Conservation (phyloP, 2,888 invertebrate genomes). For the Unio pictorum region DNA sequence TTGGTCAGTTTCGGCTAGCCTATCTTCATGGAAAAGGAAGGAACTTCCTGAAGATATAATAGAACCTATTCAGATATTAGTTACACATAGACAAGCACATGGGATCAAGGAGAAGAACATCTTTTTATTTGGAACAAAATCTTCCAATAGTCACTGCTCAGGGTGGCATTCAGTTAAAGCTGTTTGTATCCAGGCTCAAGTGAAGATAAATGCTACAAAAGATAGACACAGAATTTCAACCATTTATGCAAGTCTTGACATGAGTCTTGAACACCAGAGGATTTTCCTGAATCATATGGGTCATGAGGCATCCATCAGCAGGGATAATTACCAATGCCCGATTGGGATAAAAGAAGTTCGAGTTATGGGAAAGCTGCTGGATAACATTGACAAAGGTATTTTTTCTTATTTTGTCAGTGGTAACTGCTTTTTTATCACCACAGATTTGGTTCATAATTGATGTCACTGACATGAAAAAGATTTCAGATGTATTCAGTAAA, state of each 20-base stretch:
- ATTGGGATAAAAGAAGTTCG: constrained; percentile 9
- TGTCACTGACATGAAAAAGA: too few relatives aligned
- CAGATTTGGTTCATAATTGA: too few relatives aligned
- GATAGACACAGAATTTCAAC: constrained; percentile 21
- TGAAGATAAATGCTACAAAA: too few relatives aligned
- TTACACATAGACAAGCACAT: constrained; percentile 13
- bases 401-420: too few relatives aligned
- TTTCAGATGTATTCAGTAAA: too few relatives aligned
- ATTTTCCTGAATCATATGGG: constrained; percentile 15
- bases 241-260: constrained; percentile 15
- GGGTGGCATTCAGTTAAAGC: too few relatives aligned
- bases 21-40: constrained; percentile 29
- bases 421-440: too few relatives aligned
- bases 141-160: too few relatives aligned
- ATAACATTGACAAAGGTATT: constrained; percentile 1
- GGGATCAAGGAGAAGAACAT: too few relatives aligned
- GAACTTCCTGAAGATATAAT: constrained; percentile 29
- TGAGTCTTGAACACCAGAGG: constrained; percentile 5
- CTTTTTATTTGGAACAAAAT: too few relatives aligned
- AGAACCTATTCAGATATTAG: constrained; percentile 12
- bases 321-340: constrained; percentile 21
- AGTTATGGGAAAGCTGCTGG: constrained; percentile 16
- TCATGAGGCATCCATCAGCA: constrained; percentile 16
- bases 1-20: constrained; percentile 23
- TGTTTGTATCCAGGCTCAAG: too few relatives aligned